Conservation (phyloP, 2,113 vertebrate species). For the Lampris incognitus region DNA sequence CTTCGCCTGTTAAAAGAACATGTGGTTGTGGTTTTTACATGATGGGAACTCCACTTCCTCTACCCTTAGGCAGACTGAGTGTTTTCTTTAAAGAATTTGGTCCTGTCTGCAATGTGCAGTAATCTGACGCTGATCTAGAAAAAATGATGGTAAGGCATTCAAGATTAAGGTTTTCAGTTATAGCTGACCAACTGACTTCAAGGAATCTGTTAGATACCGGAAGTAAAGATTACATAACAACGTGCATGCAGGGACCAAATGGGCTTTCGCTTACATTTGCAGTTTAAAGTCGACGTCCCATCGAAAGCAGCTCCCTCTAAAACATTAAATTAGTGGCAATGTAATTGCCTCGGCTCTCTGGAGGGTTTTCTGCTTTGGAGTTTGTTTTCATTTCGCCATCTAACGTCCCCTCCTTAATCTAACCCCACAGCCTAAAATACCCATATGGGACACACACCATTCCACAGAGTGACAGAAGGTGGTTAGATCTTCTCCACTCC, state of each 20-base stretch:
- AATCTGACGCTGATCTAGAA: conserved; percentile 17
- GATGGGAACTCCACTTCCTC: conserved; percentile 56
- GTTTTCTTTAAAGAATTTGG: conserved; percentile 12
- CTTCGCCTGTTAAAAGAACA: conserved; percentile 47
- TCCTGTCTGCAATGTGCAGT: not conserved
- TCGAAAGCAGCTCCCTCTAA: not conserved
- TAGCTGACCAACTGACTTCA: not conserved
- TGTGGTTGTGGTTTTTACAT: conserved; percentile 51
- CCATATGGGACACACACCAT: not conserved
- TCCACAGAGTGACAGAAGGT: conserved; percentile 12
- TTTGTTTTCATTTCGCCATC: conserved; percentile 23
- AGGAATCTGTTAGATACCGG: not conserved
- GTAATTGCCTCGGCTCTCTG: not conserved
- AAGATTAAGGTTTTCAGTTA: not conserved
- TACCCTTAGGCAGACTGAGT: not conserved
- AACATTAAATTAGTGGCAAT: conserved; percentile 24
- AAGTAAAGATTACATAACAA: not conserved
- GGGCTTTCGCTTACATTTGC: not conserved
- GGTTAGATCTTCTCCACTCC: conserved; percentile 11
- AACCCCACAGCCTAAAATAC: conserved; percentile 43
- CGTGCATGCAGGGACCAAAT: not conserved
- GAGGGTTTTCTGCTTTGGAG: conserved; percentile 16
- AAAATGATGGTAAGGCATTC: not conserved
- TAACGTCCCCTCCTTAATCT: conserved; percentile 25
- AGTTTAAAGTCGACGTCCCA: not conserved